Conservation (phyloP, 1,140 invertebrate genomes). For the Saxidomus purpurata region DNA sequence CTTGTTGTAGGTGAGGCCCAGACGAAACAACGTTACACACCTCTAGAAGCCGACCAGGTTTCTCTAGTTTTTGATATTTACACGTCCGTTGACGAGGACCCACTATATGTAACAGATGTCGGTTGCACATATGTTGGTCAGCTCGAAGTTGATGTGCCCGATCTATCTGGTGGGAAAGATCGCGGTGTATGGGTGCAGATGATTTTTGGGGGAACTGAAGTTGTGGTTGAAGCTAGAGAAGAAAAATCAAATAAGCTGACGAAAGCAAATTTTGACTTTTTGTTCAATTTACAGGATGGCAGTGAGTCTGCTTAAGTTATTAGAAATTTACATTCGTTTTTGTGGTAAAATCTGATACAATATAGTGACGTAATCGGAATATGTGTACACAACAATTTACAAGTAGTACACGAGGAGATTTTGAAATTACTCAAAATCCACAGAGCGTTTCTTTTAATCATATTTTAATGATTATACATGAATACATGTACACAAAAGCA, state of each 20-base stretch:
- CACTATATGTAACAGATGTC: conserved; percentile 31
- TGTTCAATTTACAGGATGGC: not conserved
- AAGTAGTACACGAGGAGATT: no score
- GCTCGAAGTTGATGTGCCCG: conserved; percentile 41
- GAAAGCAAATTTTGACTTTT: conserved; percentile 38
- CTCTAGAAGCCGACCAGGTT: conserved; percentile 26
- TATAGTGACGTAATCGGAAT: no score
- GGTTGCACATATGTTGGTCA: conserved; percentile 25
- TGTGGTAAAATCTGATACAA: no score
- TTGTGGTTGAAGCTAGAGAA: conserved; percentile 38
- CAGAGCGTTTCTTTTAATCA: no score
- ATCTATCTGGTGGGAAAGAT: not conserved
- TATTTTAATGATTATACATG: no score
- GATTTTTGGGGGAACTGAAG: conserved; percentile 54
- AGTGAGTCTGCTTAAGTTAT: conserved; percentile 3
- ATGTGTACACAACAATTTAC: no score
- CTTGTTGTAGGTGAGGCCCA: conserved; percentile 21
- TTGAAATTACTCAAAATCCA: no score
- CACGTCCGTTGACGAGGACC: conserved; percentile 27
- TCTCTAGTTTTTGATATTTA: conserved; percentile 45
- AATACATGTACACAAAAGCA: no score
- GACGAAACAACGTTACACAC: conserved; percentile 33
- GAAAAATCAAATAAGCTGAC: conserved; percentile 40
- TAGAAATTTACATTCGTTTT: no score
- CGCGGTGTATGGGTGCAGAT: conserved; percentile 31